Evolutionary conservation across 2,113 vertebrate species (phyloP).

Genomic region (Anguilla japonica): DNA sequence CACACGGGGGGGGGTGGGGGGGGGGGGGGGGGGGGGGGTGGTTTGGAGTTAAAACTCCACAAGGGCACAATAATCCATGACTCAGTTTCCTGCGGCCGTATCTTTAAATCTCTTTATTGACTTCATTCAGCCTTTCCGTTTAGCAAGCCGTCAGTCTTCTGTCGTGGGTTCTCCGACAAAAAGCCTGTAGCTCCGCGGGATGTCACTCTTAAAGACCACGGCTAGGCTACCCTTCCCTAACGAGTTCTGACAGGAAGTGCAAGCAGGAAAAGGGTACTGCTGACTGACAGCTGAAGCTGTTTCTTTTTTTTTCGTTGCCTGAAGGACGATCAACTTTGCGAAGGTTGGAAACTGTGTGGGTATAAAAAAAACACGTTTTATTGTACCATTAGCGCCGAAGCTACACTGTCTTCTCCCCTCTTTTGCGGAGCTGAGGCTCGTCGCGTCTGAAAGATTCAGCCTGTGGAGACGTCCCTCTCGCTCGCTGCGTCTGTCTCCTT

Average conservation of each 20-base stretch:
- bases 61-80: constrained; percentile 1
- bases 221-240: background rate
- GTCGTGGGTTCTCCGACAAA: background rate
- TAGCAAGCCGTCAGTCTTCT: background rate
- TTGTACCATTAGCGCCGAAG: background rate
- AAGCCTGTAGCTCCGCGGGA: background rate
- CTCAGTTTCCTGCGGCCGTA: background rate
- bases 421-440: background rate
- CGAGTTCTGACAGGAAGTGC: background rate
- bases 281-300: background rate
- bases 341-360: background rate
- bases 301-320: background rate
- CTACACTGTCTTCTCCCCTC: background rate
- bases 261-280: background rate
- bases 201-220: background rate
- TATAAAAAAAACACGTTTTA: background rate
- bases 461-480: background rate
- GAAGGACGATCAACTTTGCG: background rate
- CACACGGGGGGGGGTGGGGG: background rate
- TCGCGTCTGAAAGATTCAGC: background rate
- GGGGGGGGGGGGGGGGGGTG: no score
- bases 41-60: background rate
- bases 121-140: background rate
- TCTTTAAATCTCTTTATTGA: background rate
- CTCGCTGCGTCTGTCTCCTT: no score